Percentiles rank a stretch among this genome's conserved stretches.
These are phyloP conservation scores for Acleris cristana DNA, from an alignment of 2,888 invertebrate genomes.

Conservation along the genomic window DNA sequence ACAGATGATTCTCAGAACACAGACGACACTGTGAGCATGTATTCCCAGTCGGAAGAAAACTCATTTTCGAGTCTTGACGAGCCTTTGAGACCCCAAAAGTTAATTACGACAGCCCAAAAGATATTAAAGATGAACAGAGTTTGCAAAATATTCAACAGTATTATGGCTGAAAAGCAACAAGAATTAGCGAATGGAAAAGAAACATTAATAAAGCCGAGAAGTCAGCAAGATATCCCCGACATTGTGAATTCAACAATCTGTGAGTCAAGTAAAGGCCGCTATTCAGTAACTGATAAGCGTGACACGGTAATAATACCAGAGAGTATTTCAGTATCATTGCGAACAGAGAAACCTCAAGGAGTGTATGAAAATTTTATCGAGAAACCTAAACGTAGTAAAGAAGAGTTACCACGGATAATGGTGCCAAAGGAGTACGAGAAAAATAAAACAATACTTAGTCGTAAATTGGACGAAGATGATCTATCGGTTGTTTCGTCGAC, in stretches of 20 bases:
- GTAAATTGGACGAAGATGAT: constrained; percentile 54
- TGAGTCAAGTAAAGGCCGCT: constrained; percentile 57
- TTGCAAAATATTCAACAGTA: constrained; percentile 61
- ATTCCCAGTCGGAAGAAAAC: constrained; percentile 40
- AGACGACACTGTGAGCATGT: constrained; percentile 39
- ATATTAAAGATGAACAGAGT: constrained; percentile 64
- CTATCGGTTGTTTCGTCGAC: constrained; percentile 53
- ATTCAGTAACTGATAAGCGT: constrained; percentile 53
- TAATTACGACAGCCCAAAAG: constrained; percentile 60
- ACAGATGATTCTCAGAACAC: constrained; percentile 50
- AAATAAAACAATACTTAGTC: constrained; percentile 47
- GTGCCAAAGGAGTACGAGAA: constrained; percentile 36
- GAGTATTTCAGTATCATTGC: constrained; percentile 68
- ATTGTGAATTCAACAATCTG: constrained; percentile 75
- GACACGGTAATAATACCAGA: constrained; percentile 71
- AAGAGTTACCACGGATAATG: constrained; percentile 1
- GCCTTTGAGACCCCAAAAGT: constrained; percentile 48
- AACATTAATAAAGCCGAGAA: constrained; percentile 43
- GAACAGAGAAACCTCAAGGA: constrained; percentile 58
- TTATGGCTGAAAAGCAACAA: constrained; percentile 48
- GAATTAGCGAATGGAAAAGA: constrained; percentile 20
- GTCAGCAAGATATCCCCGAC: constrained; percentile 69
- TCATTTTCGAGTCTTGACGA: constrained; percentile 28
- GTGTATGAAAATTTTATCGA: constrained; percentile 21
- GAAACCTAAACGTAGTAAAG: constrained; percentile 35